phyloP scores from a whole-genome alignment of 1,140 invertebrate species.

The Ceratosolen fusciceps region DNA sequence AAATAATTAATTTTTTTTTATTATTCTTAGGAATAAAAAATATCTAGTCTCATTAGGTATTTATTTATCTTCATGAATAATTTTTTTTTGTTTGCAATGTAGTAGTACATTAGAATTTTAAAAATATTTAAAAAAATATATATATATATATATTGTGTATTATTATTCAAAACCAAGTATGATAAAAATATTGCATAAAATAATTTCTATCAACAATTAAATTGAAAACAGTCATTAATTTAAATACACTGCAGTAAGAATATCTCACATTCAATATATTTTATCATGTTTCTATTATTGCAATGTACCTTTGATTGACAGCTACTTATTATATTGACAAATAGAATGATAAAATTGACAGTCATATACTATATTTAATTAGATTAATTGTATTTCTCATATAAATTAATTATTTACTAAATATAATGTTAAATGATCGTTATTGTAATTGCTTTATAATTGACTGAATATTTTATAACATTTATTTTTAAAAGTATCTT shows the following conservation, averaged over 20 bases:
- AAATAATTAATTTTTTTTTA: too few species aligned
- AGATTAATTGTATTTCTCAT: background rate
- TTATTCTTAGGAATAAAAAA: too few species aligned
- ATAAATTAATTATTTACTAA: background rate
- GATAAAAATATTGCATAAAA: too few species aligned
- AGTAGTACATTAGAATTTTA: too few species aligned
- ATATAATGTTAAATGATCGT: background rate
- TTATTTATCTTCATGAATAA: too few species aligned
- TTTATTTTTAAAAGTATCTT: background rate
- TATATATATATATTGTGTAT: too few species aligned
- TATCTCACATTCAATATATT: background rate
- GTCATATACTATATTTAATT: background rate
- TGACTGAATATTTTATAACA: background rate
- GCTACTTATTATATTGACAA: background rate
- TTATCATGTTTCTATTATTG: background rate
- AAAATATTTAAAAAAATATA: too few species aligned
- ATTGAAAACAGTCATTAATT: background rate
- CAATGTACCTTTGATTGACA: background rate
- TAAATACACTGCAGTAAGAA: background rate
- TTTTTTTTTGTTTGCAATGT: too few species aligned
- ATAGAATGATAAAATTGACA: background rate
- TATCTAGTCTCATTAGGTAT: too few species aligned
- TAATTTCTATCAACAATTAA: too few species aligned
- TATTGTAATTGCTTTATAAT: background rate
- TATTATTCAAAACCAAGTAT: too few species aligned